These are phyloP conservation scores for Drosophila percnosoma DNA, from an alignment of 2,888 invertebrate genomes.

Conservation along the genomic window DNA sequence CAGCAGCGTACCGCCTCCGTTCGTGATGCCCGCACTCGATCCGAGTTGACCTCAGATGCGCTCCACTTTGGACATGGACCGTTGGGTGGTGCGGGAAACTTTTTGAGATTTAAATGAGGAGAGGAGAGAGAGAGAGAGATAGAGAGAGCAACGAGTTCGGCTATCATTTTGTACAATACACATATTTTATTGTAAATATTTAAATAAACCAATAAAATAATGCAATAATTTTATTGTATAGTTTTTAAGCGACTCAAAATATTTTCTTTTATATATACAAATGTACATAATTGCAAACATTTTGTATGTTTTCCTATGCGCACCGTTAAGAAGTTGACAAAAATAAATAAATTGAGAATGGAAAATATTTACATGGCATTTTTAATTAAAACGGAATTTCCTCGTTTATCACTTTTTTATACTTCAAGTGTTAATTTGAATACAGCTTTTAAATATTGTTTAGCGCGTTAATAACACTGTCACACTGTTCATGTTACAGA, in stretches of 20 bases:
- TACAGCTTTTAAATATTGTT: not conserved
- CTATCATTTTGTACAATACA: constrained; percentile 43
- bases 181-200: constrained; percentile 69
- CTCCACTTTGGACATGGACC: constrained; percentile 83
- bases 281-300: constrained; percentile 29
- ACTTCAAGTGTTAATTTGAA: not conserved
- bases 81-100: constrained; percentile 65
- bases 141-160: constrained; percentile 10
- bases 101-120: constrained; percentile 62
- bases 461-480: not conserved
- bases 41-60: constrained; percentile 78
- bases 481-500: not conserved
- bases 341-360: constrained; percentile 50
- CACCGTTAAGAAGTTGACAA: constrained; percentile 30
- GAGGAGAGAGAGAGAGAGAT: not conserved
- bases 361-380: not conserved
- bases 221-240: constrained; percentile 42
- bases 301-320: constrained; percentile 51
- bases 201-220: constrained; percentile 53
- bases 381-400: not conserved
- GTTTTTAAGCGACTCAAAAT: constrained; percentile 50
- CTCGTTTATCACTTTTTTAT: not conserved
- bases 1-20: constrained; percentile 78
- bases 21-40: constrained; percentile 80
- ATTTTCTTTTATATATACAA: constrained; percentile 10